A percentile compares a stretch with the other conserved stretches of the same genome.
These are phyloP conservation scores for Tipula confusa DNA, from an alignment of 2,888 invertebrate species.

Conservation along the genomic window DNA sequence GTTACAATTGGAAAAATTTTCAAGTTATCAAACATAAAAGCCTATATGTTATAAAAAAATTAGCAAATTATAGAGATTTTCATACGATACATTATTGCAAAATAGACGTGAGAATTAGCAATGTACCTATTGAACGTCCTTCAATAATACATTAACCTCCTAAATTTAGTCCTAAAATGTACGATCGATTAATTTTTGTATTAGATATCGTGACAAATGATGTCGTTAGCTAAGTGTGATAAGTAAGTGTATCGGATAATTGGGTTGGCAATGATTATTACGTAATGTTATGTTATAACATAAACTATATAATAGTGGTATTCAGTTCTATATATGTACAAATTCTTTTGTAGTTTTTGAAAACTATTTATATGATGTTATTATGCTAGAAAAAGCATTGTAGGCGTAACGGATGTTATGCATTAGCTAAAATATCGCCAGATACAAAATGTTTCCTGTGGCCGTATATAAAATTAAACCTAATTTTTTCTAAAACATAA, in stretches of 20 bases:
- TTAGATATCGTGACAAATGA: neutral
- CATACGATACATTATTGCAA: neutral
- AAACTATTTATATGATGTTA: neutral
- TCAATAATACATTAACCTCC: no score
- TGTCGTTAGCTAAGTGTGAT: neutral
- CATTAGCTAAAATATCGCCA: neutral
- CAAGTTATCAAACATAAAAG: neutral
- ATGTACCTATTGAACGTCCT: no score
- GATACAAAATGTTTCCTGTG: neutral
- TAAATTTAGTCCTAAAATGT: no score
- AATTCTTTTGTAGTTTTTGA: neutral
- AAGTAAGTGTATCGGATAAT: neutral
- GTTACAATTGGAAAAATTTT: slow-evolving; percentile 17
- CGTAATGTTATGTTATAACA: no score
- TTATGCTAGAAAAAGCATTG: neutral
- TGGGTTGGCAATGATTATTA: neutral
- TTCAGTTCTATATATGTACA: neutral
- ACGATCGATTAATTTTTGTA: no score
- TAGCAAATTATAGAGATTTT: neutral
- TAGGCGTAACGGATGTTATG: neutral
- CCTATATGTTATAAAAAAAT: neutral
- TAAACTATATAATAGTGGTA: neutral
- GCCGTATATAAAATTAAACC: neutral
- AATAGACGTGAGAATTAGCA: neutral
- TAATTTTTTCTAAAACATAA: no score